phyloP scores from a whole-genome alignment of 2,797 vertebrate species.

The Coluber constrictor region DNA sequence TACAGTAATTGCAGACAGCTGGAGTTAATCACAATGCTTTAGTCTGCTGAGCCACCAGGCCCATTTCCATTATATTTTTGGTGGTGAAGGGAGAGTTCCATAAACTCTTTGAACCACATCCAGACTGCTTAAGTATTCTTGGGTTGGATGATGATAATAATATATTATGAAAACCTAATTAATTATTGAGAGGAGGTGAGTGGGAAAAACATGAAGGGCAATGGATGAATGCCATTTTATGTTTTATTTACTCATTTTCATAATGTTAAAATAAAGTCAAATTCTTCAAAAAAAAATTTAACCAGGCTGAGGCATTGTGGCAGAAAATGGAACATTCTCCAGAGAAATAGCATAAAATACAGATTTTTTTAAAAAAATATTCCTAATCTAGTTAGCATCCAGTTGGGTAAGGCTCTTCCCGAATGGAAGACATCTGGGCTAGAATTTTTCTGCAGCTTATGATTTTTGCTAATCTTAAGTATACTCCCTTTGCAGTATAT shows the following conservation, averaged over 20 bases:
- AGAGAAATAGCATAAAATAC: no score
- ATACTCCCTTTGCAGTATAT: no score
- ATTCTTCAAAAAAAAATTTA: neutral
- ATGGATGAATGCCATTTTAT: neutral
- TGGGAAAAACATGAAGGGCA: neutral
- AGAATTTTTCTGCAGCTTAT: no score
- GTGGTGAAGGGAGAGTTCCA: neutral
- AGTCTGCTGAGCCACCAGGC: no score
- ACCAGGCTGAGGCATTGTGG: neutral
- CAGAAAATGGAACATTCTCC: no score
- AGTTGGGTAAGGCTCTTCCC: no score
- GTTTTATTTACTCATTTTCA: neutral
- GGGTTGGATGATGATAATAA: neutral
- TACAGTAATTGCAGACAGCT: no score
- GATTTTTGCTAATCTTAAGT: no score
- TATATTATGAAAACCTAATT: neutral
- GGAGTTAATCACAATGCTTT: no score
- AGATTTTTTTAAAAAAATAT: no score
- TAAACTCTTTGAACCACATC: neutral
- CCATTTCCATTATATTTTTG: neutral
- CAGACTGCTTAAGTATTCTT: neutral
- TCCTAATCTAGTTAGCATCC: no score
- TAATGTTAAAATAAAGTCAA: neutral
- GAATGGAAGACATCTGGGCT: no score
- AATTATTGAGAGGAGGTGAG: conserved; percentile 11